These are phyloP conservation scores for Holacanthella duospinosa DNA, from an alignment of 2,888 invertebrate genomes.

Conservation along the genomic window DNA sequence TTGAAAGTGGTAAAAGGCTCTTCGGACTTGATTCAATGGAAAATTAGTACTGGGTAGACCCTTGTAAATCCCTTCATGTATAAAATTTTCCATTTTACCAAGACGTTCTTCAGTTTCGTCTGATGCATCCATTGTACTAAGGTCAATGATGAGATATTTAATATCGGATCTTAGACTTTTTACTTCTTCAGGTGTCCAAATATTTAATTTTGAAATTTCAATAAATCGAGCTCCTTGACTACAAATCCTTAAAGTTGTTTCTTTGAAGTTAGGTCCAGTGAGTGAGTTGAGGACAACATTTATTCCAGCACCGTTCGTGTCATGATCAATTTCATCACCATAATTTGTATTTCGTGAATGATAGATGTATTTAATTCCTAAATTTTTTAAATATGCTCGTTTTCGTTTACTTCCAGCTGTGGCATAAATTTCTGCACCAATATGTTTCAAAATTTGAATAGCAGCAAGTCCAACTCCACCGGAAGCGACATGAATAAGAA, in stretches of 20 bases:
- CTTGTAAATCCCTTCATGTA: background rate
- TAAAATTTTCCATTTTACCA: background rate
- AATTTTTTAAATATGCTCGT: conserved; percentile 5
- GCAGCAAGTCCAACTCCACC: conserved; percentile 28
- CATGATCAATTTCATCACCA: conserved; percentile 8
- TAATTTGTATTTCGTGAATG: conserved; percentile 12
- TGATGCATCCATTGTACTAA: background rate
- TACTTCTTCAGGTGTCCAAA: conserved; percentile 11
- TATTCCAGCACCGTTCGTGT: background rate
- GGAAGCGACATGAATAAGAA: conserved; percentile 26
- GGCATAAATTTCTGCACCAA: conserved; percentile 9
- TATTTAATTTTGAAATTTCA: conserved; percentile 11
- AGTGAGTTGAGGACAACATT: conserved; percentile 10
- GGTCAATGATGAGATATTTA: conserved; percentile 1
- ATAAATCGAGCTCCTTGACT: conserved; percentile 3
- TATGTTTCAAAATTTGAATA: conserved; percentile 22
- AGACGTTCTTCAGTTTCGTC: background rate
- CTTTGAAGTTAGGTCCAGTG: conserved; percentile 7
- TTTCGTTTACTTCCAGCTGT: conserved; percentile 11
- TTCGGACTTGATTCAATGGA: background rate
- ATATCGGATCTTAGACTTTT: background rate
- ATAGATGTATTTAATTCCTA: conserved; percentile 10
- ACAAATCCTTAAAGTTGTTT: conserved; percentile 7
- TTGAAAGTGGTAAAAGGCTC: background rate
- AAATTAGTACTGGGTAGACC: background rate